These are phyloP conservation scores for Notodonta dromedarius DNA, from an alignment of 2,888 invertebrate genomes.

Conservation along the genomic window DNA sequence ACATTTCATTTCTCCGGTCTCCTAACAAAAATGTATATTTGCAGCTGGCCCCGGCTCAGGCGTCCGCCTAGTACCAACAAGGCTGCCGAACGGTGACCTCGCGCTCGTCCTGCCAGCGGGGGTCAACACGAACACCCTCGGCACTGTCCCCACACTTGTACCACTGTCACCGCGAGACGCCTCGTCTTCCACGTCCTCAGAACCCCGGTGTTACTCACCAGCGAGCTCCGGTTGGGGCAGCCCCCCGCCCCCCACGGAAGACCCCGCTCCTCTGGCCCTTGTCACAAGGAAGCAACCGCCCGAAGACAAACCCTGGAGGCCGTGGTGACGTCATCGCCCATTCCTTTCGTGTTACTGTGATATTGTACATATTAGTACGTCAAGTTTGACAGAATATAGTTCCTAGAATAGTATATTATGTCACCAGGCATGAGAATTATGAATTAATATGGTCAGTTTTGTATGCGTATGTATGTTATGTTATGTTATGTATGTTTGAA, in stretches of 20 bases:
- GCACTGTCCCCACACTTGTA: conserved; percentile 87
- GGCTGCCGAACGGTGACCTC: conserved; percentile 92
- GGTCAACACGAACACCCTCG: conserved; percentile 76
- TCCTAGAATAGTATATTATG: conserved; percentile 49
- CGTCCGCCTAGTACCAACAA: conserved; percentile 91
- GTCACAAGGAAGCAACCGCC: conserved; percentile 87
- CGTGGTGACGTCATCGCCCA: conserved; percentile 85
- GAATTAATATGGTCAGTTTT: conserved; percentile 54
- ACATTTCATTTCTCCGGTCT: neutral
- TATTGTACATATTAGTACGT: conserved; percentile 46
- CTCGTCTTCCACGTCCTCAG: conserved; percentile 88
- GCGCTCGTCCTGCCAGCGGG: conserved; percentile 91
- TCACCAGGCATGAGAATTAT: conserved; percentile 26
- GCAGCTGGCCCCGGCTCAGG: conserved; percentile 88
- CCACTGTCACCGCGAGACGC: conserved; percentile 90
- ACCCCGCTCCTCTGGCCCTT: conserved; percentile 86
- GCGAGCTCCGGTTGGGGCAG: conserved; percentile 81
- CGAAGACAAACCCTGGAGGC: conserved; percentile 92
- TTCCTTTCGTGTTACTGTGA: conserved; percentile 54
- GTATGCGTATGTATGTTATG: conserved; percentile 31
- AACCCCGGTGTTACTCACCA: conserved; percentile 84
- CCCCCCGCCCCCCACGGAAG: conserved; percentile 69
- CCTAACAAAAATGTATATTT: conserved; percentile 40
- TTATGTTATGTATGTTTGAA: neutral
- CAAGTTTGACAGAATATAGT: conserved; percentile 55